These are phyloP conservation scores for Crocodylus rhombifer DNA, from an alignment of 2,797 vertebrate species.

Conservation along the genomic window DNA sequence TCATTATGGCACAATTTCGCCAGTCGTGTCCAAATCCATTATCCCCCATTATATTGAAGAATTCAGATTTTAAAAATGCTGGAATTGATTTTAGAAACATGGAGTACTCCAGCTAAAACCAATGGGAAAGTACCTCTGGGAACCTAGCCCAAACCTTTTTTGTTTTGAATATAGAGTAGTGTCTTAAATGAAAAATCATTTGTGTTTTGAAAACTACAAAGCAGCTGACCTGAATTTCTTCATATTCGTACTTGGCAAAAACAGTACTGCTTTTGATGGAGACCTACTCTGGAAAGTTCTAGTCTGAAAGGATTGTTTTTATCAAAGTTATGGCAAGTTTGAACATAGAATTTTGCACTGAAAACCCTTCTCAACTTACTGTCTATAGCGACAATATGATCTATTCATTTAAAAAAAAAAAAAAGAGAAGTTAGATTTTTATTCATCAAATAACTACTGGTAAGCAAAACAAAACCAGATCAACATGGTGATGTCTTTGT, in stretches of 20 bases:
- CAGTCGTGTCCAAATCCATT: neutral
- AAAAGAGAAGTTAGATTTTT: constrained; percentile 55
- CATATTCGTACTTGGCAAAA: constrained; percentile 57
- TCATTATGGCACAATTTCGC: neutral
- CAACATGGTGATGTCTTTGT: constrained; percentile 64
- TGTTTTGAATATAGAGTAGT: constrained; percentile 52
- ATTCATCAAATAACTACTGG: constrained; percentile 62
- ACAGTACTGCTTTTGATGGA: constrained; percentile 36
- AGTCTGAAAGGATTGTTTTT: constrained; percentile 57
- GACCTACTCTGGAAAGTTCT: constrained; percentile 65
- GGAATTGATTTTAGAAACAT: constrained; percentile 62
- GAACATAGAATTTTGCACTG: constrained; percentile 18
- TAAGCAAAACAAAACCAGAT: constrained; percentile 70
- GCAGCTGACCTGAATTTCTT: constrained; percentile 56
- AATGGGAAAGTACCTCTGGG: constrained; percentile 58
- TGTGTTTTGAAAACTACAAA: constrained; percentile 55
- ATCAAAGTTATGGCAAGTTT: constrained; percentile 61
- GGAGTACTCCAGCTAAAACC: neutral
- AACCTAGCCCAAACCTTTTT: constrained; percentile 60
- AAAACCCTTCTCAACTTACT: constrained; percentile 56
- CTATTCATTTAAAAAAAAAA: constrained; percentile 52
- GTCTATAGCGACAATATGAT: constrained; percentile 31
- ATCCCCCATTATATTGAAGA: constrained; percentile 56
- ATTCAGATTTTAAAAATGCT: constrained; percentile 63
- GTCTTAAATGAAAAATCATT: constrained; percentile 58